Evolutionary conservation across 2,888 invertebrate genomes (phyloP).

Genomic region (Piscicola geometra): DNA sequence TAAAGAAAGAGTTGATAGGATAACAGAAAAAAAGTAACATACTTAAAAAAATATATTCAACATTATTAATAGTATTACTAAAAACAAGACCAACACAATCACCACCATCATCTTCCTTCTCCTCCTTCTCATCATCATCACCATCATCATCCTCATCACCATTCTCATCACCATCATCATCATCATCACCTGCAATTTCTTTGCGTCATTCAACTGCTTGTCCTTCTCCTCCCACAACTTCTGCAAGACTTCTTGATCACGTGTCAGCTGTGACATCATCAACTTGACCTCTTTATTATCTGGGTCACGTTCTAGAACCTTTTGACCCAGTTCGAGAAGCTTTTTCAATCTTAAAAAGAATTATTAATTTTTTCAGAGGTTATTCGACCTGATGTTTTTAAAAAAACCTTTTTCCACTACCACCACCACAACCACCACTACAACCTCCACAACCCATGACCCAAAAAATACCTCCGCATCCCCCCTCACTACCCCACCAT

Average conservation of each 20-base stretch:
- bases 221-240: conserved; percentile 80
- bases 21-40: no score
- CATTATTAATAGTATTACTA: no score
- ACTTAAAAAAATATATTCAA: no score
- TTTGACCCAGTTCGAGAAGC: conserved; percentile 59
- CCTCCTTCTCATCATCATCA: conserved; percentile 23
- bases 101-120: conserved; percentile 22
- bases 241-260: conserved; percentile 70
- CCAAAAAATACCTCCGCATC: no score
- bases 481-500: no score
- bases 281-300: conserved; percentile 47
- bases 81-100: conserved; percentile 6
- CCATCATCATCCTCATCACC: conserved; percentile 24
- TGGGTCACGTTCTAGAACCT: conserved; percentile 65
- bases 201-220: conserved; percentile 76
- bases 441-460: no score
- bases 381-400: no score
- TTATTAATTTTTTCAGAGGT: background rate
- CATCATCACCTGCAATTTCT: conserved; percentile 66
- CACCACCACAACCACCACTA: no score
- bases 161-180: conserved; percentile 13
- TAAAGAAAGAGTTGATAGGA: no score
- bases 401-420: no score
- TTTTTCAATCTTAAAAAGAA: conserved; percentile 49
- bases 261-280: background rate